These are phyloP conservation scores for Macrophya annulata DNA, from an alignment of 2,888 invertebrate genomes.

Conservation along the genomic window DNA sequence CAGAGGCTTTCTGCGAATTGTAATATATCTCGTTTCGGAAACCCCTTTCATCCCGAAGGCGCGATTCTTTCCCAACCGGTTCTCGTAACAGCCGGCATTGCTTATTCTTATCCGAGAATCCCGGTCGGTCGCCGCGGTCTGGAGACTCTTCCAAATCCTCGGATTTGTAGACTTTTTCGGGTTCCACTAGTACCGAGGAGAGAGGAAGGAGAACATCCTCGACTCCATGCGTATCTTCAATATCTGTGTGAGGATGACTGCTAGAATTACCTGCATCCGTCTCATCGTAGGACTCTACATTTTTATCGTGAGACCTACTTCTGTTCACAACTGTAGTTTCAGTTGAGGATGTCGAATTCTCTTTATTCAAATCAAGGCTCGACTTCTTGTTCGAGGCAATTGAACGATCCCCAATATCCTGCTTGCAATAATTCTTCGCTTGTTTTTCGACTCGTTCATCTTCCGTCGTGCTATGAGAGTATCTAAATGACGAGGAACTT, in stretches of 20 bases:
- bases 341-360: not conserved
- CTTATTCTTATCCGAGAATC: constrained; percentile 19
- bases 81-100: not conserved
- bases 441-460: not conserved
- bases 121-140: not conserved
- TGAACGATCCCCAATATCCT: not conserved
- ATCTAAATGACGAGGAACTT: constrained; percentile 8
- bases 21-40: constrained; percentile 4
- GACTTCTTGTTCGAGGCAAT: not conserved
- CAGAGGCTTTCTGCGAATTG: not conserved
- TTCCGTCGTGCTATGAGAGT: not conserved
- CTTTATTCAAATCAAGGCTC: not conserved
- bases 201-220: not conserved
- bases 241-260: not conserved
- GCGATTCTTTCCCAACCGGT: not conserved
- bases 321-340: not conserved
- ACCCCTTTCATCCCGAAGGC: not conserved
- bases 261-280: not conserved
- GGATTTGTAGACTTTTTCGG: not conserved
- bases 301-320: not conserved
- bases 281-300: not conserved
- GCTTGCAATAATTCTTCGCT: not conserved
- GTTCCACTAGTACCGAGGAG: not conserved
- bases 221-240: not conserved
- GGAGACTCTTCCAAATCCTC: not conserved